phyloP scores from a whole-genome alignment of 2,888 invertebrate species.

The Lasioglossum pauxillum region DNA sequence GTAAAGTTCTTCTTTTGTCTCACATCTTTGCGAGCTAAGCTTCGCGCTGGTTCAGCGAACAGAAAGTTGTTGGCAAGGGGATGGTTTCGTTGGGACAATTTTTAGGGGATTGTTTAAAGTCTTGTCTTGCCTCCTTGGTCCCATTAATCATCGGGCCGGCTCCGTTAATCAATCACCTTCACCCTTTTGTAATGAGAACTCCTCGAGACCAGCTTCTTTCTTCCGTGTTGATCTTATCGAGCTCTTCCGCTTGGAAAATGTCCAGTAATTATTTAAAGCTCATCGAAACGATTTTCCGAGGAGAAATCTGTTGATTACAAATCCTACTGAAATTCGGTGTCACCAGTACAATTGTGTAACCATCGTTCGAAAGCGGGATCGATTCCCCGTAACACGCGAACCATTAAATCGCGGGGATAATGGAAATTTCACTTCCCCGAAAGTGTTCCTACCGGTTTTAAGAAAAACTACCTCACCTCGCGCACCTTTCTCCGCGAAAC shows the following conservation, averaged over 20 bases:
- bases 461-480: slow-evolving; percentile 4
- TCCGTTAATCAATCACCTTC: background rate
- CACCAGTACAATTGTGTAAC: background rate
- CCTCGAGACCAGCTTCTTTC: background rate
- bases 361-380: background rate
- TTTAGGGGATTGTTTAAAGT: background rate
- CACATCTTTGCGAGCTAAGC: background rate
- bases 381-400: slow-evolving; percentile 9
- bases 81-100: too few species aligned
- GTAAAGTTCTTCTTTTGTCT: background rate
- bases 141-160: background rate
- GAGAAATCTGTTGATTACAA: background rate
- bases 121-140: background rate
- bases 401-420: slow-evolving; percentile 17
- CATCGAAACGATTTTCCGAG: background rate
- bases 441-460: slow-evolving; percentile 13
- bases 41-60: background rate
- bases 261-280: background rate
- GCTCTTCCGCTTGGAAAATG: background rate
- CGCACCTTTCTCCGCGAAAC: slow-evolving; percentile 14
- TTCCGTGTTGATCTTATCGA: background rate
- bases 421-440: slow-evolving; percentile 22
- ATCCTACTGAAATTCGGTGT: background rate
- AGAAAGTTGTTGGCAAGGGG: background rate
- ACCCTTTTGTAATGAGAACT: background rate